phyloP scores from a whole-genome alignment of 2,113 vertebrate species.

The Xenus cinereus region DNA sequence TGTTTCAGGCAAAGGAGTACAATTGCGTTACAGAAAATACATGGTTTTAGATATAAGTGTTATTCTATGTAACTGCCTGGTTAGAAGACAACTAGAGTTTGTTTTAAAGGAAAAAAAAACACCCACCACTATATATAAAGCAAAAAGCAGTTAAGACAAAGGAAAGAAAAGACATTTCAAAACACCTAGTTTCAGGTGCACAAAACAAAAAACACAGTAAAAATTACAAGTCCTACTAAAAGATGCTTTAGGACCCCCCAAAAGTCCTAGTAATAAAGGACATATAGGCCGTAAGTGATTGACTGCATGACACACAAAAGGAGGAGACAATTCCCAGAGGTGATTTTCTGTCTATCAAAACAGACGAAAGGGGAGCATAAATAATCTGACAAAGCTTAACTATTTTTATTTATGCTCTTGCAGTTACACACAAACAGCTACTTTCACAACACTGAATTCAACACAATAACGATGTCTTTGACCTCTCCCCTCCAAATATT shows the following conservation, averaged over 20 bases:
- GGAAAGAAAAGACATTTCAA: background rate
- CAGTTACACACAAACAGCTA: background rate
- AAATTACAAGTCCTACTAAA: background rate
- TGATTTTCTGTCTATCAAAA: background rate
- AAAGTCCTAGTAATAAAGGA: background rate
- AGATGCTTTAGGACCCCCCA: background rate
- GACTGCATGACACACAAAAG: background rate
- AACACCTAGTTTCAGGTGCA: background rate
- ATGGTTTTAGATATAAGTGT: background rate
- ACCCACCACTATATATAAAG: background rate
- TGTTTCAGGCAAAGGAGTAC: background rate
- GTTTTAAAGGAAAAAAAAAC: background rate
- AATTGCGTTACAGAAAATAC: background rate
- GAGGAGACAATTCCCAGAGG: background rate
- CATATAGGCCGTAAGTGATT: background rate
- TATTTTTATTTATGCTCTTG: background rate
- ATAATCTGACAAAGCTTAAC: background rate
- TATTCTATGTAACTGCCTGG: background rate
- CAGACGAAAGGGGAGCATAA: background rate
- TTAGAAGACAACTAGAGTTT: background rate
- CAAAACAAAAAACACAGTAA: background rate
- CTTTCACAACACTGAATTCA: background rate
- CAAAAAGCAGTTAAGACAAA: background rate
- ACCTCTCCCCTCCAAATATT: background rate
- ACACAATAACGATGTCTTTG: background rate